Percentiles rank a stretch among this genome's conserved stretches.
phyloP scores from a whole-genome alignment of 2,113 vertebrate species.

The Uropsilus gracilis region DNA sequence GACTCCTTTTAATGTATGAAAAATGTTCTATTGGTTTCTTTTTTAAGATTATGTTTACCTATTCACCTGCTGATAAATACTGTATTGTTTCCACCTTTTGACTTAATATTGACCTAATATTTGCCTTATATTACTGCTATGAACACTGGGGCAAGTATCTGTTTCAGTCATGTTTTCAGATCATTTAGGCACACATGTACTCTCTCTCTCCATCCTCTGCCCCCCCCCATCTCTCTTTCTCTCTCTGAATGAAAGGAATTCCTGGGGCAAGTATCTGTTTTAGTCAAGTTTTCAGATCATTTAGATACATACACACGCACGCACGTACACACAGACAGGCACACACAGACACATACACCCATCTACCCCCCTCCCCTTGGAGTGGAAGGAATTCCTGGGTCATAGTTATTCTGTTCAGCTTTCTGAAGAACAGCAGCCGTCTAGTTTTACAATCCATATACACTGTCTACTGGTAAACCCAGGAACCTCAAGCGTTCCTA shows the following conservation, averaged over 20 bases:
- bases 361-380: too few relatives aligned
- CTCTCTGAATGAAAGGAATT: too few relatives aligned
- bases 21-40: too few relatives aligned
- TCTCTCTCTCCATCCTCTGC: too few relatives aligned
- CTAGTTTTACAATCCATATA: not conserved
- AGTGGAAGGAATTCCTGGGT: not conserved
- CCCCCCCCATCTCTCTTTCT: too few relatives aligned
- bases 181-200: not conserved
- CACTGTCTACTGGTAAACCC: not conserved
- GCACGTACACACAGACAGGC: too few relatives aligned
- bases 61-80: not conserved
- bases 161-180: not conserved
- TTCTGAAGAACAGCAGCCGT: not conserved
- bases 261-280: too few relatives aligned
- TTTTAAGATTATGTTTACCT: not conserved
- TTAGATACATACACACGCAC: too few relatives aligned
- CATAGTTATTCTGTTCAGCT: not conserved
- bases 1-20: too few relatives aligned
- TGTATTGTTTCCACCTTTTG: not conserved
- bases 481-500: not conserved
- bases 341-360: too few relatives aligned
- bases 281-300: too few relatives aligned
- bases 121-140: not conserved
- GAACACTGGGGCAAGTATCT: not conserved
- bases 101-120: too few relatives aligned